These are phyloP conservation scores for Ophion ellenae DNA, from an alignment of 2,888 invertebrate species.

Conservation along the genomic window DNA sequence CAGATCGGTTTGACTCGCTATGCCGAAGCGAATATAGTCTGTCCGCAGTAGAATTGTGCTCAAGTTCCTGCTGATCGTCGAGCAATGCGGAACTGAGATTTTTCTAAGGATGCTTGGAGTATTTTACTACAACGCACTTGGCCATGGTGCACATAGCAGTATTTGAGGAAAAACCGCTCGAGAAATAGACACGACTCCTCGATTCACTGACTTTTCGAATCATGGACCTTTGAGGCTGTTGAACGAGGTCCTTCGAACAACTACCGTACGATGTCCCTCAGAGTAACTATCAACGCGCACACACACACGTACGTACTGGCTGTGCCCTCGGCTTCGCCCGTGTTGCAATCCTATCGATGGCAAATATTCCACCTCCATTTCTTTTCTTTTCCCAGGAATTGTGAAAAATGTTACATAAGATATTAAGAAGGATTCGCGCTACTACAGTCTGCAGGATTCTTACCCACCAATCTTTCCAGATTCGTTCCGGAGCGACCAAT, in stretches of 20 bases:
- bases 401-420: no score
- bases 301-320: not conserved
- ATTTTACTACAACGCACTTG: conserved; percentile 57
- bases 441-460: not conserved
- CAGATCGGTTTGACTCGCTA: not conserved
- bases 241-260: conserved; percentile 49
- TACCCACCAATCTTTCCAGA: no score
- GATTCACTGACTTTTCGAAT: conserved; percentile 76
- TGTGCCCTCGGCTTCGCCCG: not conserved
- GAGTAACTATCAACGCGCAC: not conserved
- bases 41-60: not conserved
- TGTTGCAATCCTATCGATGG: not conserved
- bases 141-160: conserved; percentile 61
- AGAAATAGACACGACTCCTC: conserved; percentile 26
- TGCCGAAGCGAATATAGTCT: conserved; percentile 13
- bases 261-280: conserved; percentile 44
- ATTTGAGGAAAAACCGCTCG: conserved; percentile 6
- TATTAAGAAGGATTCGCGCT: not conserved
- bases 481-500: no score
- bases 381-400: no score
- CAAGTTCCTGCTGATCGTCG: conserved; percentile 37
- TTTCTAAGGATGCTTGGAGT: conserved; percentile 53
- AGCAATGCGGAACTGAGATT: conserved; percentile 71
- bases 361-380: not conserved
- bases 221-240: conserved; percentile 76